Evolutionary conservation across 1,140 invertebrate species (phyloP), one percentile per base, ranked within the genome.

Genomic region (Drosophila subobscura): DNA sequence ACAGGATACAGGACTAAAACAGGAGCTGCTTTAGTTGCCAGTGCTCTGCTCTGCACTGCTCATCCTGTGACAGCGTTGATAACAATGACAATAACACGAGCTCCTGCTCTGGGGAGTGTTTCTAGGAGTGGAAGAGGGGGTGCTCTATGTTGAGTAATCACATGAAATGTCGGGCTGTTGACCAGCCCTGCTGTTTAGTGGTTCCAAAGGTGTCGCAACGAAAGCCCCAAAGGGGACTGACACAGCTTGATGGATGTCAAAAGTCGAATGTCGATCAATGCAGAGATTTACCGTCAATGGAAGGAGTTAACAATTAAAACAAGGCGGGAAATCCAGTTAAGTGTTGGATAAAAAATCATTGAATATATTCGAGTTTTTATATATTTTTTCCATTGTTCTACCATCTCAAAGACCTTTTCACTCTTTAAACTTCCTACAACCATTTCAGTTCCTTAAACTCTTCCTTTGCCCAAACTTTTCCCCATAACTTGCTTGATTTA

Each of bases 41-140:
- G 25, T 45, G 60, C 33, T 27, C 10, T 72, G 42, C 23, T 59
- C 33, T n/a, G 33, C 49, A 22, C 45, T 70, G 47, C 57, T 70
- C 73, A 68, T 76, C 66, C 68, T 76, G 49, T 84, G 72, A 79
- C 81, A 85, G 65, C 83, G 81, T 76, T 85, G 80, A 84, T 84
- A 84, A 84, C 80, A 84, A 85, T 77, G 81, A 77, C 77, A 84
- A 85, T 77, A 84, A 86, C 80, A 80, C 73, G 80, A 66, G 47
- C 37, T 14, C 54, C 22, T 60, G 41, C 67, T 45, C 59, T 16
- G 40, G 75, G 75, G 75, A 72, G 54, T 50, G 42, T 53, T 65
- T 52, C 78, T 78, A 56, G 79, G 49, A 12, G 12, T 8, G 51
- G 16, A 2, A 14, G 20, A 20, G 37, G 46, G 0, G 16, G 5